A percentile compares a stretch with the other conserved stretches of the same genome.
These are phyloP conservation scores for Stenodera caucasica DNA, from an alignment of 2,888 invertebrate species.

Conservation along the genomic window DNA sequence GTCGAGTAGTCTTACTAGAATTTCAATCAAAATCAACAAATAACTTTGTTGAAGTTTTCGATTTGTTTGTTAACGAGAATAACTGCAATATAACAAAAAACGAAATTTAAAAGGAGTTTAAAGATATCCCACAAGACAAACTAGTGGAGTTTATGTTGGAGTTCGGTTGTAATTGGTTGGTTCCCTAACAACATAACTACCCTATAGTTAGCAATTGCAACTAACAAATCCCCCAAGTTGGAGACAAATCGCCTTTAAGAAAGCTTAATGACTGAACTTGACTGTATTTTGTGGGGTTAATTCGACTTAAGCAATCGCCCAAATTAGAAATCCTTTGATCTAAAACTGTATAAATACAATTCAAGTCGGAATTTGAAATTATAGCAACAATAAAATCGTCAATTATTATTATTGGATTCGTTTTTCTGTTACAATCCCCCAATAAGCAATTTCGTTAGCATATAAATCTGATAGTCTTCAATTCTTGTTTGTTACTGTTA, in stretches of 20 bases:
- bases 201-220: constrained; percentile 24
- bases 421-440: constrained; percentile 1
- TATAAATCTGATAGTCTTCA: neutral
- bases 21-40: neutral
- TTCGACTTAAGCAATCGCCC: constrained; percentile 7
- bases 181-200: constrained; percentile 31
- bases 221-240: constrained; percentile 29
- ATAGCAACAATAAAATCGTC: too few relatives aligned
- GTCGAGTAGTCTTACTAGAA: neutral
- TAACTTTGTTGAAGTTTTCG: neutral
- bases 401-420: neutral
- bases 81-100: neutral
- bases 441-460: neutral
- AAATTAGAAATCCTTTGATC: neutral
- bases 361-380: too few relatives aligned
- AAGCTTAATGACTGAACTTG: constrained; percentile 29
- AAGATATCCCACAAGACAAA: constrained; percentile 22
- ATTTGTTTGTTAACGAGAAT: neutral
- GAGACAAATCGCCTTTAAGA: constrained; percentile 31
- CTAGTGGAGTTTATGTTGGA: constrained; percentile 20
- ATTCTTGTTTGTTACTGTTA: neutral
- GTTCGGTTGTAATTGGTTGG: constrained; percentile 33
- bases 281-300: constrained; percentile 19
- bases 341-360: too few relatives aligned
- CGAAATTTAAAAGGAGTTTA: constrained; percentile 9